Percentiles rank a stretch among this genome's conserved stretches.
These are phyloP conservation scores for Serripes groenlandicus DNA, from an alignment of 2,888 invertebrate genomes.

Conservation along the genomic window DNA sequence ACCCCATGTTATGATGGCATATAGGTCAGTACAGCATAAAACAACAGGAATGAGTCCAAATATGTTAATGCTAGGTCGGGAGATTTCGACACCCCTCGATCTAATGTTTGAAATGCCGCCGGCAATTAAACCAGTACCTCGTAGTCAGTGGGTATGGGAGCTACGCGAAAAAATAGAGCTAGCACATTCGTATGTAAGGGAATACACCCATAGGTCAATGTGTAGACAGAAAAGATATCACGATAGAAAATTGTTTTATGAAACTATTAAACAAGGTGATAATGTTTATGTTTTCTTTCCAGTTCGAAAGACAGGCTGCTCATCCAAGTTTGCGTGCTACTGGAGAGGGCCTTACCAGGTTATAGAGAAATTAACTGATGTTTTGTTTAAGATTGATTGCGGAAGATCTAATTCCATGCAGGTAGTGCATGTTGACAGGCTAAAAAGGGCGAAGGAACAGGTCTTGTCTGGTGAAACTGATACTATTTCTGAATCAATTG, in stretches of 20 bases:
- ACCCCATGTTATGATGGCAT: no score
- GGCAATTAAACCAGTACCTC: neutral
- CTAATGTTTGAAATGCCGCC: conserved; percentile 11
- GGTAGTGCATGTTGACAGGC: no score
- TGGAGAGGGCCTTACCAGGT: conserved; percentile 7
- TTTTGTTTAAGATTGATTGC: no score
- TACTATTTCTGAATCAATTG: no score
- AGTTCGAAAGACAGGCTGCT: neutral
- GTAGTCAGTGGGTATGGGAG: neutral
- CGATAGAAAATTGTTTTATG: no score
- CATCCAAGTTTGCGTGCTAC: conserved; percentile 5
- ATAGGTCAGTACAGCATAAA: no score
- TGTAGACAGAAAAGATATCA: neutral
- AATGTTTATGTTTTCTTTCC: conserved; percentile 8
- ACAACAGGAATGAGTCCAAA: no score
- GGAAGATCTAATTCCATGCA: no score
- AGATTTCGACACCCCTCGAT: neutral
- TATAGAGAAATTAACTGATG: no score
- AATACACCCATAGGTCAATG: neutral
- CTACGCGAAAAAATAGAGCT: neutral
- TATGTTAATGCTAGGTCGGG: no score
- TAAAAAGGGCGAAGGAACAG: no score
- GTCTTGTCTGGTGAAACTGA: no score
- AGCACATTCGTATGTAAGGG: neutral
- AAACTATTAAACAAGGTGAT: neutral